These are phyloP conservation scores for Reticulitermes speratus DNA, from an alignment of 1,140 invertebrate species.

Conservation along the genomic window DNA sequence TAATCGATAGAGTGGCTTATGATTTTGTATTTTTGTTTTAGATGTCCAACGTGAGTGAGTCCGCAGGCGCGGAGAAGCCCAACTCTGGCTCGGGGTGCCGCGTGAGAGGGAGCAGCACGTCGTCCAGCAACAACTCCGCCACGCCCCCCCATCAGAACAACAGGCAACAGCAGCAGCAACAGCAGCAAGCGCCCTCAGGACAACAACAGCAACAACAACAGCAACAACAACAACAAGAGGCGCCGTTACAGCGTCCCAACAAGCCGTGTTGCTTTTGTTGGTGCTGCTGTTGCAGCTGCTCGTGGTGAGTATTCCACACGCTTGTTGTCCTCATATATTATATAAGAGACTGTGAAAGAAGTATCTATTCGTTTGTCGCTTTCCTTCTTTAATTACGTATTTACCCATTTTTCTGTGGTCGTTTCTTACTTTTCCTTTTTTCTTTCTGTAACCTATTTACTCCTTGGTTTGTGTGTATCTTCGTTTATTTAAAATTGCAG, in stretches of 20 bases:
- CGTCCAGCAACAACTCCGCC: slow-evolving; percentile 20
- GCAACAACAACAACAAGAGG: neutral
- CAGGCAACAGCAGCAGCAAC: neutral
- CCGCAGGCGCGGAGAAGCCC: slow-evolving; percentile 25
- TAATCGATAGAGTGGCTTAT: no score
- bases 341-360: no score
- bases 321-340: no score
- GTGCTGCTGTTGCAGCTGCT: slow-evolving; percentile 32
- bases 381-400: neutral
- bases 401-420: neutral
- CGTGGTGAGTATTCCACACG: slow-evolving; percentile 23
- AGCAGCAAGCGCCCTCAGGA: neutral
- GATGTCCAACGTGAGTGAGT: slow-evolving; percentile 32
- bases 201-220: neutral
- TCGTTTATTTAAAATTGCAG: neutral
- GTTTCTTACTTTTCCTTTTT: neutral
- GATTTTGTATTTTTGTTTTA: neutral
- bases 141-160: slow-evolving; percentile 1
- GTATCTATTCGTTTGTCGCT: neutral
- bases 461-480: no score
- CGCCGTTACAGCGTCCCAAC: neutral
- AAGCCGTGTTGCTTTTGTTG: slow-evolving; percentile 31
- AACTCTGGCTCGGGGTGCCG: slow-evolving; percentile 1
- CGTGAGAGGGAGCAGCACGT: slow-evolving; percentile 23
- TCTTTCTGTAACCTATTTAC: neutral